Base-by-base conservation (phyloP, 2,797 vertebrate genomes). In the Glyptemys insculpta region DNA sequence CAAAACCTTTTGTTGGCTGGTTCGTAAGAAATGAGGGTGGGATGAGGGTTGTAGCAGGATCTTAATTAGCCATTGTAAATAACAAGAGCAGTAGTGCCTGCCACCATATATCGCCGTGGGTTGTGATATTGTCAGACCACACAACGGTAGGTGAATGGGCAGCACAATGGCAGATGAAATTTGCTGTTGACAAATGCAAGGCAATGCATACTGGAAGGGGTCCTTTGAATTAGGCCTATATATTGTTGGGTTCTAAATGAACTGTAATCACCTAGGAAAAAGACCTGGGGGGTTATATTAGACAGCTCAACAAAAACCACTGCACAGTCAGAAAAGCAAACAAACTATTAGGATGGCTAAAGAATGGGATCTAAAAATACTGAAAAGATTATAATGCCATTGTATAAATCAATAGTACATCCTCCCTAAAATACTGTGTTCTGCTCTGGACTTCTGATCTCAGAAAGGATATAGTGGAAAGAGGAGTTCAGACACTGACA, bases 41-140 rank as follows among this genome's bases (percentile, higher is more conserved):
- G 97, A 96, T 97, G 97, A 97, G 97, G 96, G 96, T 97, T 97
- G 97, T 97, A 97, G 96, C 97, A 97, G 97, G 97, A 97, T 96
- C 97, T 97, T 98, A 98, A 98, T 98, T 98, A 98, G 96, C 97
- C 97, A 97, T 98, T 98, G 97, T 97, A 97, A 98, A 97, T 97
- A 98, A 97, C 85, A 76, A 97, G 96, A 97, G 95, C 97, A 92
- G 97, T 96, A 97, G 93, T 93, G 96, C 97, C 96, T 98, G 96
- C 97, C 97, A 97, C 97, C 97, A 97, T 97, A 97, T 97, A 97
- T 97, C 97, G 97, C 97, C 97, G 97, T 98, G 97, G 97, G 96
- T 96, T 97, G 96, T 97, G 97, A 97, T 95, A 95, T 96, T 97
- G 97, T 97, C 95, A 96, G 97, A 97, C 97, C 97, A 98, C 97